Evolutionary conservation across 2,797 vertebrate species (phyloP), one percentile per base, ranked within the genome.

Genomic region (Halcyon badia): DNA sequence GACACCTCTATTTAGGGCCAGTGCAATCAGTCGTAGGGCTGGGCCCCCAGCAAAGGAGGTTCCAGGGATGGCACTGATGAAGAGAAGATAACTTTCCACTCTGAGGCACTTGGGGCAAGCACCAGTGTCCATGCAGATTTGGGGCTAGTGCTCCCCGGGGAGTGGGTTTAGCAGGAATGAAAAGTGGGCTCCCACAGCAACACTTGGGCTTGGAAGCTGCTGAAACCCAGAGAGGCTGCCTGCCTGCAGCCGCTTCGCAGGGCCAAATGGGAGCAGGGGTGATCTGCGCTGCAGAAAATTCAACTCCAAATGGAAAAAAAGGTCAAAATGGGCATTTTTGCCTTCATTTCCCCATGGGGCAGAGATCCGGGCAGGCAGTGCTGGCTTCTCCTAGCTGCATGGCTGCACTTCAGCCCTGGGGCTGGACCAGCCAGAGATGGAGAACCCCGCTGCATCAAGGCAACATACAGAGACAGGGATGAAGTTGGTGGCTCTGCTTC

Each of bases 1-100:
- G 78, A 65, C 24, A 20, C 24, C 33, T 37, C 17, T 37, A 14
- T 16, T 18, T 2, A 48, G 22, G 22, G 10, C 31, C 20, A 30
- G 16, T 2, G 8, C 0, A 2, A 35, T 35, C 6, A 1, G 52
- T 19, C 0, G 0, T 37, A 35, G 60, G 37, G 28, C 49, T 69
- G 46, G 26, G 42, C 4, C 14, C 20, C 10, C 48, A 42, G 22
- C 1, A 0, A 56, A 42, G 11, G 9, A 26, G 4, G 4, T 18
- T 13, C n/a, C 54, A 75, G 28, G 26, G n/a, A 16, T 48, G 42
- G 28, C 65, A 65, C 24, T 41, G 15, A 19, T 1, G 3, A 76
- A 14, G 39, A 10, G 9, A 72, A 12, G 17, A 49, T 12, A 18
- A n/a, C 54, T 51, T 42, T 26, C 22, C 20, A 7, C 35, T 51